These are phyloP conservation scores for Brachionus manjavacas DNA, from an alignment of 1,140 invertebrate species.

Conservation along the genomic window DNA sequence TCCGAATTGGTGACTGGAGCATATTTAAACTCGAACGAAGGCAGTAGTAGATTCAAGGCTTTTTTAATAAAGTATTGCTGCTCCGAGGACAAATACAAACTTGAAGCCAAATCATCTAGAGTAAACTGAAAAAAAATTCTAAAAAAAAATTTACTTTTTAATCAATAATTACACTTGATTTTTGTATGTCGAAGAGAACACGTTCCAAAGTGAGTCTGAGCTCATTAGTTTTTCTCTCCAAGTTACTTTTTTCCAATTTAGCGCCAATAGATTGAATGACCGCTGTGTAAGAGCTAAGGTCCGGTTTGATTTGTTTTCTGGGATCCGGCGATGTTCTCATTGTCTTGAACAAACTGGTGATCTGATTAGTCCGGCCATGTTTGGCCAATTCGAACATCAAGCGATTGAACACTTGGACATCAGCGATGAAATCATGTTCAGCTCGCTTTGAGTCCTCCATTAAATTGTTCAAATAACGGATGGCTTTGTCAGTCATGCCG, in stretches of 20 bases:
- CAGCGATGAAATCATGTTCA: slow-evolving; percentile 1
- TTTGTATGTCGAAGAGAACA: slow-evolving; percentile 19
- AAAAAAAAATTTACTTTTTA: not conserved
- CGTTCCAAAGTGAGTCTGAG: not conserved
- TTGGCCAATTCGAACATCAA: slow-evolving; percentile 40
- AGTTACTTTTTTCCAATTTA: not conserved
- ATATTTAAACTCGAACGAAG: slow-evolving; percentile 20
- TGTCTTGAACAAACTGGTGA: not conserved
- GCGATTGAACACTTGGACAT: slow-evolving; percentile 36
- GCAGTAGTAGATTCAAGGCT: not conserved
- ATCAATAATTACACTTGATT: slow-evolving; percentile 23
- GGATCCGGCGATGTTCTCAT: not conserved
- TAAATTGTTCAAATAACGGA: not conserved
- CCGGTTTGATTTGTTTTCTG: not conserved
- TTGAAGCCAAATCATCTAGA: slow-evolving; percentile 14
- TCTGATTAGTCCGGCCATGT: not conserved
- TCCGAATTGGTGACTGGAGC: not conserved
- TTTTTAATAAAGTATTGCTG: slow-evolving; percentile 4
- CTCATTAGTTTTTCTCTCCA: not conserved
- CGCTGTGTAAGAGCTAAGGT: slow-evolving; percentile 1
- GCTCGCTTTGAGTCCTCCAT: not conserved
- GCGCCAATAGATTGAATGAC: slow-evolving; percentile 3
- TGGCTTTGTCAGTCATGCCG: slow-evolving; percentile 7
- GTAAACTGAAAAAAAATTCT: not conserved
- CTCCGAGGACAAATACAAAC: slow-evolving; percentile 2